Conservation (phyloP, 92 coral and sea anemone species). For the Palythoa grandiflora region DNA sequence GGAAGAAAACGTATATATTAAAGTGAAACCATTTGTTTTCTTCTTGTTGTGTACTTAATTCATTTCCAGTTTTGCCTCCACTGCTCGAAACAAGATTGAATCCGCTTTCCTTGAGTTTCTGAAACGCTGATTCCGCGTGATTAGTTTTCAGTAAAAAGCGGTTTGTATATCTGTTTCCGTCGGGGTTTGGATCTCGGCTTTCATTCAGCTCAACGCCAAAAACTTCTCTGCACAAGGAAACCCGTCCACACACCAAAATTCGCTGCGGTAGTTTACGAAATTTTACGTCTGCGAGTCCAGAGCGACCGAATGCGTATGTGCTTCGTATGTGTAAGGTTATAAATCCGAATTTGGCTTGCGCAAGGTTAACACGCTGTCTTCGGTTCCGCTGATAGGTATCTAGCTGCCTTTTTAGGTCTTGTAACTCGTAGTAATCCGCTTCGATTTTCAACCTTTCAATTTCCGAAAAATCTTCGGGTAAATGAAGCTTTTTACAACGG, state of each 20-base stretch:
- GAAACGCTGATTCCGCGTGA: slow-evolving; percentile 89
- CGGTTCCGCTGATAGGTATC: slow-evolving; percentile 61
- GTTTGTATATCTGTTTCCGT: slow-evolving; percentile 85
- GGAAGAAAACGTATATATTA: slow-evolving; percentile 76
- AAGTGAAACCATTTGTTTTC: slow-evolving; percentile 96
- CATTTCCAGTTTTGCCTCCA: slow-evolving; percentile 81
- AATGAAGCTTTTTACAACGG: slow-evolving; percentile 73
- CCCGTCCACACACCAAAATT: slow-evolving; percentile 86
- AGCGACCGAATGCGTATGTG: slow-evolving; percentile 89
- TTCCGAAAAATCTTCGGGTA: slow-evolving; percentile 84
- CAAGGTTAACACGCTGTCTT: slow-evolving; percentile 57
- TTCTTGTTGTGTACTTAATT: slow-evolving; percentile 58
- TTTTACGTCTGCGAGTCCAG: slow-evolving; percentile 86
- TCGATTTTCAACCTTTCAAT: slow-evolving; percentile 81
- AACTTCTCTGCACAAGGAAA: slow-evolving; percentile 87
- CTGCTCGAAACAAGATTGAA: slow-evolving; percentile 79
- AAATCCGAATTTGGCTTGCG: slow-evolving; percentile 77
- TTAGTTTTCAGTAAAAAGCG: slow-evolving; percentile 88
- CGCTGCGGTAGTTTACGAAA: slow-evolving; percentile 88
- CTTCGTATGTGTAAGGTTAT: slow-evolving; percentile 85
- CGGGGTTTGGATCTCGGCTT: slow-evolving; percentile 87
- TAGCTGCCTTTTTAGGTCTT: slow-evolving; percentile 74
- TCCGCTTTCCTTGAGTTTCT: slow-evolving; percentile 74
- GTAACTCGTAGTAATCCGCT: slow-evolving; percentile 86
- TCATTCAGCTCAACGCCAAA: slow-evolving; percentile 86